Conservation (phyloP, 92 coral and sea anemone genomes). For the Phymanthus crucifer region DNA sequence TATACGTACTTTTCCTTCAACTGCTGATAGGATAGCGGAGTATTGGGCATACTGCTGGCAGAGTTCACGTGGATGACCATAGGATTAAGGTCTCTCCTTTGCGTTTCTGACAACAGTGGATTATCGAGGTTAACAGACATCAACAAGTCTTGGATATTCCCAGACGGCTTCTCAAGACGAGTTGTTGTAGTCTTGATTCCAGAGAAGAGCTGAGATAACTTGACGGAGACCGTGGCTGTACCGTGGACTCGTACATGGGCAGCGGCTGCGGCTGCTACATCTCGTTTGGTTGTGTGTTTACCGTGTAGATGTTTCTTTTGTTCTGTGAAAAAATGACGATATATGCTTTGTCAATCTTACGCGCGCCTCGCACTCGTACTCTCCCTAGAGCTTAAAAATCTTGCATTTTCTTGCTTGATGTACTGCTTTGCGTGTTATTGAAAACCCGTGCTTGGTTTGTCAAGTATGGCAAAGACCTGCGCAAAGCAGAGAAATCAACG, state of each 20-base stretch:
- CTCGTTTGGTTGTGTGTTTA: slow-evolving; percentile 18
- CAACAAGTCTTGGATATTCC: slow-evolving; percentile 77
- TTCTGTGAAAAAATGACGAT: neutral
- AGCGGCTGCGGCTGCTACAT: slow-evolving; percentile 50
- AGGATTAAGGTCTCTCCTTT: slow-evolving; percentile 78
- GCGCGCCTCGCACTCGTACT: neutral
- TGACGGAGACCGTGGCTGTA: slow-evolving; percentile 63
- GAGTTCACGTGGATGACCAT: slow-evolving; percentile 90
- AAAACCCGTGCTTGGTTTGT: too few species aligned
- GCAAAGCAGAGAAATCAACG: neutral
- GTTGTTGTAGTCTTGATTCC: slow-evolving; percentile 66
- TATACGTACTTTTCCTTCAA: slow-evolving; percentile 78
- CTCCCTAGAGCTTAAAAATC: neutral
- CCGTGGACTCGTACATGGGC: slow-evolving; percentile 74
- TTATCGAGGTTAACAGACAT: slow-evolving; percentile 78
- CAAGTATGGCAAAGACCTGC: neutral
- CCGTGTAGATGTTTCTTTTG: slow-evolving; percentile 12
- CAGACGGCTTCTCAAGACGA: slow-evolving; percentile 63
- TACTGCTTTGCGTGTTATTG: too few species aligned
- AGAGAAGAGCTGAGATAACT: slow-evolving; percentile 77
- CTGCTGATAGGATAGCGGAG: slow-evolving; percentile 68
- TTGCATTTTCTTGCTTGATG: too few species aligned
- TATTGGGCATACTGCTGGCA: slow-evolving; percentile 76
- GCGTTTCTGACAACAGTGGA: slow-evolving; percentile 69
- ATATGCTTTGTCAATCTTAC: neutral